Evolutionary conservation across 2,797 vertebrate genomes (phyloP).

Genomic region (Microctenopoma stevenorrisi): DNA sequence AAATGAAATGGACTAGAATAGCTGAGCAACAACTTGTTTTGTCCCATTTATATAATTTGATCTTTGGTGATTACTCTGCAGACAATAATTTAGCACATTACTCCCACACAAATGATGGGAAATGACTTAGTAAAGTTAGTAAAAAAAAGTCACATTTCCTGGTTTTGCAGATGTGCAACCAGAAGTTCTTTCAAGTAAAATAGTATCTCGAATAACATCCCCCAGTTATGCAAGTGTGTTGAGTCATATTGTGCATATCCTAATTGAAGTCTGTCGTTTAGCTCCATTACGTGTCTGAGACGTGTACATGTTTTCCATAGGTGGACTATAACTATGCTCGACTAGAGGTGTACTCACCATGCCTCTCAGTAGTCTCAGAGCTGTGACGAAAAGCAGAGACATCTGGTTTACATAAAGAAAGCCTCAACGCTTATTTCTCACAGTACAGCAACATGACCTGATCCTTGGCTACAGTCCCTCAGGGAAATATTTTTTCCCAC

Average conservation of each 20-base stretch:
- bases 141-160: slow-evolving; percentile 46
- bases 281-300: background rate
- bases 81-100: slow-evolving; percentile 22
- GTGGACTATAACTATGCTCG: slow-evolving; percentile 32
- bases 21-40: too few relatives aligned
- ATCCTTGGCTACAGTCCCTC: slow-evolving; percentile 78
- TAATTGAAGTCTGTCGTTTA: background rate
- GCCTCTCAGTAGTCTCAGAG: slow-evolving; percentile 54
- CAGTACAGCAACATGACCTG: slow-evolving; percentile 79
- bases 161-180: slow-evolving; percentile 31
- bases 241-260: background rate
- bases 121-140: too few relatives aligned
- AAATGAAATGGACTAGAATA: too few relatives aligned
- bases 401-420: slow-evolving; percentile 86
- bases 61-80: too few relatives aligned
- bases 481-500: slow-evolving; percentile 80
- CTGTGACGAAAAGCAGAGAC: slow-evolving; percentile 75
- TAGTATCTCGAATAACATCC: slow-evolving; percentile 37
- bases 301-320: slow-evolving; percentile 43
- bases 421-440: slow-evolving; percentile 77
- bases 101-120: too few relatives aligned
- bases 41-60: too few relatives aligned
- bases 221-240: slow-evolving; percentile 9
- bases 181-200: slow-evolving; percentile 45
- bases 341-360: slow-evolving; percentile 39